A percentile compares a stretch with the other conserved stretches of the same genome.
Conservation (phyloP, 2,888 invertebrate species). For the Metallyticus violacea region DNA sequence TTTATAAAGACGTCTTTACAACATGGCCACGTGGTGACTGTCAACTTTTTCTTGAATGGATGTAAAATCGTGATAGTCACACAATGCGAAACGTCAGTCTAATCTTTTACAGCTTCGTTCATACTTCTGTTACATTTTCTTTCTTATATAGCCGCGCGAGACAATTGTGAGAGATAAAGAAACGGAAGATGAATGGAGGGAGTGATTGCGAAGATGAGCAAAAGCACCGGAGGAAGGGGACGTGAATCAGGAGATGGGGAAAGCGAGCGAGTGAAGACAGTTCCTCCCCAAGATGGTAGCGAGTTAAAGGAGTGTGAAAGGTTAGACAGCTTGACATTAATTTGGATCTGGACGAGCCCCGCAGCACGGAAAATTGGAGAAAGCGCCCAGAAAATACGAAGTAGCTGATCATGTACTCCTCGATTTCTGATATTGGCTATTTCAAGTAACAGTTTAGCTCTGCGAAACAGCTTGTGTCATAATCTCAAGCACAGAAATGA, state of each 20-base stretch:
- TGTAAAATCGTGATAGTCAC: not conserved
- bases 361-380: constrained; percentile 1
- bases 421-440: not conserved
- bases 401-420: not conserved
- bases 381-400: not conserved
- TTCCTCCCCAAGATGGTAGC: not conserved
- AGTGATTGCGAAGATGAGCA: not conserved
- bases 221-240: not conserved
- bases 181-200: not conserved
- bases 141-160: not conserved
- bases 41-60: not conserved
- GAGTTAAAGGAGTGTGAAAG: not conserved
- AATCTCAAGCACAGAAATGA: not conserved
- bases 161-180: not conserved
- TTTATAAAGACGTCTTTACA: too few species aligned
- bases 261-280: not conserved
- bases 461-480: not conserved
- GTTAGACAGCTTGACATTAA: constrained; percentile 17
- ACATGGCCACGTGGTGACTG: too few species aligned
- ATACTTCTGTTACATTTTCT: not conserved
- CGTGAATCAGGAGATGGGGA: too few species aligned
- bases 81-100: not conserved
- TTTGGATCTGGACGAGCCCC: constrained; percentile 6
- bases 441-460: not conserved
- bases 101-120: not conserved